Evolutionary conservation across 2,113 vertebrate genomes (phyloP).

Genomic region (Elgaria multicarinata): DNA sequence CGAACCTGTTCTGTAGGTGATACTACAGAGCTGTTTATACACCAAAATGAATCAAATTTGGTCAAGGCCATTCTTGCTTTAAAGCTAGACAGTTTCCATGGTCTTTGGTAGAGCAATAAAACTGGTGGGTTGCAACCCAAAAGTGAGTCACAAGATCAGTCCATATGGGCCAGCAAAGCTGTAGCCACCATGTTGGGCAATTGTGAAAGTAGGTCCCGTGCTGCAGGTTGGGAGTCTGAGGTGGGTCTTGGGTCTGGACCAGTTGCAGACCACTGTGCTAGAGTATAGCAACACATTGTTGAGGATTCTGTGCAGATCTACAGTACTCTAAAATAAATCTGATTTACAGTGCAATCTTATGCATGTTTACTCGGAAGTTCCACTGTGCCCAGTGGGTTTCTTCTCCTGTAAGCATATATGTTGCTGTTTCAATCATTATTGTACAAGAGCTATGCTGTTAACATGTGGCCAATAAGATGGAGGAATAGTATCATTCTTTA

Average conservation of each 20-base stretch:
- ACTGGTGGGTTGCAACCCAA: too few species aligned
- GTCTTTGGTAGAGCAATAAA: too few species aligned
- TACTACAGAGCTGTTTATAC: constrained; percentile 46
- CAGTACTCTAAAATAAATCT: neutral
- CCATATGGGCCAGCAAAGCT: too few species aligned
- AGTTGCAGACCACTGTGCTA: too few species aligned
- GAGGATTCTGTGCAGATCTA: neutral
- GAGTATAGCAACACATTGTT: neutral
- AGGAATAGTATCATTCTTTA: neutral
- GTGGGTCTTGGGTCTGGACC: too few species aligned
- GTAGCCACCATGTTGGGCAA: too few species aligned
- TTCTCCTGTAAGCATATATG: too few species aligned
- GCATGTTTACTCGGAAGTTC: neutral
- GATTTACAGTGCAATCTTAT: neutral
- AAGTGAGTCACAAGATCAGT: too few species aligned
- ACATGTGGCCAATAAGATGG: neutral
- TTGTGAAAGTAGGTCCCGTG: too few species aligned
- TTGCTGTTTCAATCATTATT: neutral
- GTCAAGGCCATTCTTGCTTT: neutral
- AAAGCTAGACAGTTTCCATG: neutral
- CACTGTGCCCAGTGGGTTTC: too few species aligned
- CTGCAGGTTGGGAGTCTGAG: too few species aligned
- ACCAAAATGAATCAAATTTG: constrained; percentile 13
- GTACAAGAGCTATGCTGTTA: neutral
- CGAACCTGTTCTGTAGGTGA: constrained; percentile 29